Evolutionary conservation across 2,797 vertebrate genomes (phyloP), one percentile per base, ranked within the genome.

Genomic region (Megalops cyprinoides): DNA sequence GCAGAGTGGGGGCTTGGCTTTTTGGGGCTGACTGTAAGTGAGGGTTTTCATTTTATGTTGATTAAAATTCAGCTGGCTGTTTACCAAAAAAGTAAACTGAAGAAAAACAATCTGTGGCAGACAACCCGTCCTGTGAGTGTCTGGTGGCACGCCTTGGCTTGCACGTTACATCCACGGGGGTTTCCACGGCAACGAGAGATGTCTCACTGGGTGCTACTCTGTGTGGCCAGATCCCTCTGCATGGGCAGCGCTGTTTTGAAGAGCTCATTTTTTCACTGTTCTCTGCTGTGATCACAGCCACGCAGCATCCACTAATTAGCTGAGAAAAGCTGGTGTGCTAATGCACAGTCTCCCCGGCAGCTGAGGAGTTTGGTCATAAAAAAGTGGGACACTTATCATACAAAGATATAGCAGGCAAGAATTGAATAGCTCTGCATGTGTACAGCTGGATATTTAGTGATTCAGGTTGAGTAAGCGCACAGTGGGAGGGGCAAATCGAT

Each of bases 121-220:
- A 9, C 8, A 23, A 39, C 9, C 67, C 23, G 39, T 23, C n/a
- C n/a, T n/a, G n/a, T 44, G 1, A 7, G 14, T 69, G 65, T 14
- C 65, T 39, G 25, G n/a, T 46, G 23, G n/a, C 23, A 0, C 9
- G 39, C n/a, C 42, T 10, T 8, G 25, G 74, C 28, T n/a, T n/a
- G n/a, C n/a, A n/a, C n/a, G n/a, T n/a, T 44, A 44, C 67, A 44
- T 71, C 67, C 25, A 75, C 4, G 46, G 28, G 44, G 12, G 74
- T 75, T 75, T 15, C 74, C 74, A 75, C 31, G 46, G 44, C 48
- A 53, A 75, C 74, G 10, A 46, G 15, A 28, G 28, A 34, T 25
- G 46, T 6, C 25, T 74, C 51, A 15, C 25, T 44, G 2, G 9
- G 15, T 71, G 9, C 1, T 18, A 20, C 14, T 75, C 20, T 65